Base-by-base conservation (phyloP, 2,888 invertebrate genomes). In the Pediacus dermestoides region DNA sequence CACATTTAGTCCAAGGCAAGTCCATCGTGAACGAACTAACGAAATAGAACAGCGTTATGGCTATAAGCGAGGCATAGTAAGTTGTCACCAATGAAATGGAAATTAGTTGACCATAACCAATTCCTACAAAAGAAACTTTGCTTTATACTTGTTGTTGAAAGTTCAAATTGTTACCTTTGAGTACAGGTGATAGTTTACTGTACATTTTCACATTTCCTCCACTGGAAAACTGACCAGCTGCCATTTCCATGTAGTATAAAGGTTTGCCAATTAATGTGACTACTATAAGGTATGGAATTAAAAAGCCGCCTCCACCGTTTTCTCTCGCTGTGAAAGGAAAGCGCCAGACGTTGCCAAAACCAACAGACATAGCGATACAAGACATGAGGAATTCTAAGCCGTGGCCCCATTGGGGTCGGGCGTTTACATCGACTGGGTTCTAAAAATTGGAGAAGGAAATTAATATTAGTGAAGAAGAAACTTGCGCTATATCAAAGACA, bases 231-330 rank as follows among this genome's bases (percentile, higher is more conserved):
- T 90, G 90, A 8, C 90, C 90, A 7, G 90, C 62, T 2, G 80
- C 73, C 70, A 85, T 81, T 68, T 90, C 90, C 57, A 90, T 69
- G 60, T 85, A 87, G 63, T 89, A 88, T 71, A 90, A 78, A 0
- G 87, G 87, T 52, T 84, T 81, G 31, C 86, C 86, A 42, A 81
- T 74, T 31, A 81, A 55, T 13, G 78, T 56, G 9, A 82, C 62
- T 1, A 81, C 75, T 26, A 80, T 71, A 16, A 81, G 61, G 52
- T 81, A 81, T 1, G 81, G 81, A 42, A 80, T 77, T 12, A 81
- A 64, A 52, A 81, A 81, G 1, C 79, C 80, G 3, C 80, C 80
- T 2, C 80, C 81, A 2, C 81, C 81, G 53, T 81, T 81, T 50
- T 79, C 75, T 48, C 77, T 73, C 0, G 80, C 80, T 1, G 75